Base-by-base conservation (phyloP, 2,113 vertebrate species). In the Alligator sinensis region DNA sequence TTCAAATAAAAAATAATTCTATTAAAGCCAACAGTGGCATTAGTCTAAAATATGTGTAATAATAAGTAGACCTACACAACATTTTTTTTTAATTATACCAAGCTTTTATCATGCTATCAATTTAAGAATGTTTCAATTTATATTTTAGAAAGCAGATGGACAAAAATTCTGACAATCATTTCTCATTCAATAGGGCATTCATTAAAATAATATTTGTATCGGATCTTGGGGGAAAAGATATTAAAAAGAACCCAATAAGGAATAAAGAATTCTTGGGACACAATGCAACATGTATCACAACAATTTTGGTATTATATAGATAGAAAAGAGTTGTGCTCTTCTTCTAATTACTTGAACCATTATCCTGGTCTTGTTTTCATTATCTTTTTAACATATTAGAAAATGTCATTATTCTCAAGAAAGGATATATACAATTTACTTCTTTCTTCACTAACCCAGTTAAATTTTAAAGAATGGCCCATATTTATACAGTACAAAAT, bases 241-340 rank as follows among this genome's bases (percentile, higher is more conserved):
- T 1, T 57, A 2, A 58, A 47, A n/a, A 0, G 0, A 13, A 89
- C 75, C 68, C 28, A 16, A 38, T 17, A 0, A 2, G 87, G 38
- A 47, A 47, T 3, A 16, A 83, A 78, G 3, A 1, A 83, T 47
- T 70, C 17, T 76, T 18, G 60, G 28, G 2, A 81, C 91, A 80
- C 21, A 75, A 63, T 70, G 34, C 25, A 55, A 59, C 27, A 74
- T 6, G 4, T 74, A 21, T 64, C 15, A 28, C 55, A 58, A 1
- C 28, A 70, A 80, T 60, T 68, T 12, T 9, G 7, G 47, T 47
- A 47, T 47, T 47, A 47, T 47, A 47, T 47, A 89, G 27, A 85
- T 63, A 74, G 19, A 63, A 61, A 85, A 58, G 2, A 63, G 5
- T 47, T 47, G 47, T 2, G 77, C 2, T 7, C 38, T 22, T 72